Conservation (phyloP, 2,113 vertebrate genomes). For the Anguilla japonica region DNA sequence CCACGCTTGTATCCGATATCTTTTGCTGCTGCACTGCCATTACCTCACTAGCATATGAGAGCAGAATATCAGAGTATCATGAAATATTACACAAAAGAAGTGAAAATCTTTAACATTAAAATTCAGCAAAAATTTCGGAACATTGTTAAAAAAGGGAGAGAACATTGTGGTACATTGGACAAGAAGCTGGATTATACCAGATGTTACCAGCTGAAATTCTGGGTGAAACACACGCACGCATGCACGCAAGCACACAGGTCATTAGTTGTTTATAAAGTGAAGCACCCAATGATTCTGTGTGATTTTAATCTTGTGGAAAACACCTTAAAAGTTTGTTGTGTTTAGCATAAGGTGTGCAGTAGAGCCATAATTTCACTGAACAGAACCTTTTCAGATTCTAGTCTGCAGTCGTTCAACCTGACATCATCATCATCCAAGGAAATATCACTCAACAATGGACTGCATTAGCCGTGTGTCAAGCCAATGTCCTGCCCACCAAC, state of each 20-base stretch:
- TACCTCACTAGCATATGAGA: not conserved
- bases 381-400: not conserved
- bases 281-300: not conserved
- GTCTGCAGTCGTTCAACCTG: constrained; percentile 8
- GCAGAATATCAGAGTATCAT: not conserved
- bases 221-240: too few species aligned
- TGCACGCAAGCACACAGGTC: too few species aligned
- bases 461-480: not conserved
- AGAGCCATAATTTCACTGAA: not conserved
- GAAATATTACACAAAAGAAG: not conserved
- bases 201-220: too few species aligned
- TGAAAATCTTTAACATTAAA: constrained; percentile 12
- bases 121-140: not conserved
- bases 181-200: too few species aligned
- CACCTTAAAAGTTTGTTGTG: not conserved
- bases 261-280: not conserved
- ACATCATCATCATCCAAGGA: not conserved
- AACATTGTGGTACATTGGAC: not conserved
- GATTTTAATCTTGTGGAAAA: not conserved
- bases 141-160: not conserved
- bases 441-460: not conserved
- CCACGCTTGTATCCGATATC: not conserved
- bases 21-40: not conserved
- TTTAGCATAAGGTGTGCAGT: not conserved
- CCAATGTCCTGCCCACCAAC: not conserved